Conservation (phyloP, 2,888 invertebrate species). For the Crossocerus cetratus region DNA sequence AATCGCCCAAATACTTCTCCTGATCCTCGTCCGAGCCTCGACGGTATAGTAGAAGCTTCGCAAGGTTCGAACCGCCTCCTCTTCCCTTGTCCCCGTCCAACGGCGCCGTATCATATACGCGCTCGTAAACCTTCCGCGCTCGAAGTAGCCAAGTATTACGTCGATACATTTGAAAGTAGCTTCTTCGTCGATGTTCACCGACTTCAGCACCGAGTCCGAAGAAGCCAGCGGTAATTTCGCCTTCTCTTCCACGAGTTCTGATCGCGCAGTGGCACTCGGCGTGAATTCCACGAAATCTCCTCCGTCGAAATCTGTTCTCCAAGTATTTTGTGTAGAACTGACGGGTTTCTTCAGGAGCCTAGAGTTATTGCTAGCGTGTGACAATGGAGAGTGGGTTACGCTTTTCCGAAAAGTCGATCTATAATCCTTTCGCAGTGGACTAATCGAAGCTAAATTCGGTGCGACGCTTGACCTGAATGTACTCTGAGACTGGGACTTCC, state of each 20-base stretch:
- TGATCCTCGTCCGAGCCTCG: constrained; percentile 28
- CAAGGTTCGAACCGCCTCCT: constrained; percentile 45
- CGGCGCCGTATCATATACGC: constrained; percentile 27
- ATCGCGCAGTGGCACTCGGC: too few relatives aligned
- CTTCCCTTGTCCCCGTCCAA: constrained; percentile 66
- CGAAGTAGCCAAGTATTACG: constrained; percentile 32
- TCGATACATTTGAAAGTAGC: constrained; percentile 33
- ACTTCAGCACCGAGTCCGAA: constrained; percentile 29
- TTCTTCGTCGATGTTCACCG: constrained; percentile 20
- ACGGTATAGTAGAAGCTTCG: constrained; percentile 41
- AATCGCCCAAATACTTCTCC: constrained; percentile 30
- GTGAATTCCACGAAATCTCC: neutral
- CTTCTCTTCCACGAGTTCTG: neutral
- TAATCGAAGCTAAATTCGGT: too few relatives aligned
- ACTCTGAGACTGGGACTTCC: too few relatives aligned
- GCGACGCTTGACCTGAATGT: too few relatives aligned
- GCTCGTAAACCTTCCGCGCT: constrained; percentile 10
- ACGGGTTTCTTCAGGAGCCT: neutral
- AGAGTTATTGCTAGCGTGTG: too few relatives aligned
- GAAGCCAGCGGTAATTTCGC: constrained; percentile 27
- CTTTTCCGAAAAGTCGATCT: too few relatives aligned
- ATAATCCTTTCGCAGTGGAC: too few relatives aligned
- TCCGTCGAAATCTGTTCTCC: neutral
- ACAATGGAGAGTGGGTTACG: too few relatives aligned
- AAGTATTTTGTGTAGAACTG: too few relatives aligned